Base-by-base conservation (phyloP, 2,113 vertebrate genomes). In the Nestor notabilis region DNA sequence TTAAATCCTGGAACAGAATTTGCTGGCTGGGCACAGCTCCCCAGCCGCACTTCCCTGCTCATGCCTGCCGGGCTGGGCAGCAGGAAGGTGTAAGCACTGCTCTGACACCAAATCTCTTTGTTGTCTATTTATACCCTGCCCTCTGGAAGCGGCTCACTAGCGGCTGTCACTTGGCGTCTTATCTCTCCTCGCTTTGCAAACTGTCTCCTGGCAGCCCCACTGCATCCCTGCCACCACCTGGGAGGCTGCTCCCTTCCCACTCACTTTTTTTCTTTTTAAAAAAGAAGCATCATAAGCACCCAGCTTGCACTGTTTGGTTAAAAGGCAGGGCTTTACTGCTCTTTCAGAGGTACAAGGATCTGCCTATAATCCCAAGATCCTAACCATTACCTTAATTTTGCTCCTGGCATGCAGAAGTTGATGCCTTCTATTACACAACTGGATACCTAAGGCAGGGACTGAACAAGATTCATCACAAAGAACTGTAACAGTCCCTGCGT, bases 81-180 rank as follows among this genome's bases (percentile, higher is more conserved):
- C 79, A 69, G 82, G 90, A 92, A 87, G 76, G 88, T 90, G 83
- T 6, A 0, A 91, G 95, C 29, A 9, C 85, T 93, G 76, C 88
- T 86, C 76, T 87, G 93, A 94, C 92, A 90, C 88, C 56, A 35
- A 74, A 96, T 88, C 85, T 76, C 81, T 96, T 96, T 96, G 95
- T 96, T 95, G 92, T 94, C 93, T 97, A 97, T 97, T 97, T 97
- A 96, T 97, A 96, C 50, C 75, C 90, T 89, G 75, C 33, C 71
- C 93, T 92, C 96, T 93, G 80, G 79, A 93, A 96, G 37, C 83
- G 7, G 87, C 76, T 96, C n/a, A 2, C 93, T 74, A 77, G 90
- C 76, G 64, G 82, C 95, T 96, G 93, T 96, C 83, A 17, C 88
- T 95, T 19, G 37, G 71, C 39, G 1, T 72, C 85, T 92, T 71